These are phyloP conservation scores for Phymorhynchus buccinoides DNA, from an alignment of 1,140 invertebrate species.

Conservation along the genomic window DNA sequence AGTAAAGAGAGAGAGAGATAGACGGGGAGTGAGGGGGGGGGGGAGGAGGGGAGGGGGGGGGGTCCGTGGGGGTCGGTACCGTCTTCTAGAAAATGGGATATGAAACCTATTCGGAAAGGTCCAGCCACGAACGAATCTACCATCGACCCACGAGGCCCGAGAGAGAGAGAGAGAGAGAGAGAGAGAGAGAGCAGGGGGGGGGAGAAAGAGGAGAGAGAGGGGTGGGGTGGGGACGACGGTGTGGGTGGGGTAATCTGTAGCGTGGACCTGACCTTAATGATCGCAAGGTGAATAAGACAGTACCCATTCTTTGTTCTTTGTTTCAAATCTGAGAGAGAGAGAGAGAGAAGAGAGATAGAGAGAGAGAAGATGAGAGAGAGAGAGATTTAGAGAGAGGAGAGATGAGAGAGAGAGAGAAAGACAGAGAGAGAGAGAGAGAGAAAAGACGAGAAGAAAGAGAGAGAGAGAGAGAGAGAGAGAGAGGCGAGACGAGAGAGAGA, in stretches of 20 bases:
- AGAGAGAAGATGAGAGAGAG: too few species aligned
- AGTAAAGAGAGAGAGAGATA: too few species aligned
- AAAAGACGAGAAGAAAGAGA: too few species aligned
- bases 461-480: too few species aligned
- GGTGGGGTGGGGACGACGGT: neutral
- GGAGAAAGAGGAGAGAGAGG: neutral
- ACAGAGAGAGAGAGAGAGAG: too few species aligned
- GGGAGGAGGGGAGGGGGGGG: neutral
- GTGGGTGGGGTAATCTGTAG: neutral
- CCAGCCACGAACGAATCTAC: neutral
- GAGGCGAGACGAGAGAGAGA: too few species aligned
- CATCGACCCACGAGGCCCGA: neutral
- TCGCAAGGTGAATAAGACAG: neutral
- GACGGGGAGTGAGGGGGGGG: too few species aligned
- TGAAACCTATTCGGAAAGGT: constrained; percentile 18
- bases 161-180: neutral
- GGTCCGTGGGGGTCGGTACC: constrained; percentile 5
- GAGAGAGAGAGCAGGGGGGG: neutral
- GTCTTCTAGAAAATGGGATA: constrained; percentile 34
- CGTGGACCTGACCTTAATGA: neutral
- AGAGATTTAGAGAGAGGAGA: too few species aligned
- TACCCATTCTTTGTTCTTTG: neutral
- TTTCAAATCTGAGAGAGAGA: neutral
- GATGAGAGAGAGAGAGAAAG: too few species aligned
- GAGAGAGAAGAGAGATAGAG: too few species aligned